Conservation (phyloP, 2,888 invertebrate species). For the Encarsia formosa region DNA sequence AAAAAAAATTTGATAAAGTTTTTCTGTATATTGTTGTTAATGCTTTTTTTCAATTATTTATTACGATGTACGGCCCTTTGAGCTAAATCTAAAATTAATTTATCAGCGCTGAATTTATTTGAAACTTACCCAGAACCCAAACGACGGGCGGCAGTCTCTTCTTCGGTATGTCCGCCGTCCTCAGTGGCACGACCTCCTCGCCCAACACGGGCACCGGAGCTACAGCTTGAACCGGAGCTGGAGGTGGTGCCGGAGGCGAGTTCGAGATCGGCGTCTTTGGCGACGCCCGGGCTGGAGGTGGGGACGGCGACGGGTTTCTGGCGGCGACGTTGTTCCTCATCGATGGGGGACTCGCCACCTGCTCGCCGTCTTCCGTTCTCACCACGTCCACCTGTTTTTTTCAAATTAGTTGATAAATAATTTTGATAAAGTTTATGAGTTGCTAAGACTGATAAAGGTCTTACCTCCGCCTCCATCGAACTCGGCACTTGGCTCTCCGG, state of each 20-base stretch:
- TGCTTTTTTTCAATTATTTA: no score
- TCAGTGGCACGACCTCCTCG: constrained; percentile 1
- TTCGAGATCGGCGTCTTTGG: background rate
- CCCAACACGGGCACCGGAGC: background rate
- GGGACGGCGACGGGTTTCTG: background rate
- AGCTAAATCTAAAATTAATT: no score
- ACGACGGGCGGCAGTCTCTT: constrained; percentile 51
- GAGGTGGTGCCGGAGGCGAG: background rate
- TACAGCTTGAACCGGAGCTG: background rate
- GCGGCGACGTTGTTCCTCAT: background rate
- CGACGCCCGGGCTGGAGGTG: background rate
- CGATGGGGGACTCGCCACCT: background rate
- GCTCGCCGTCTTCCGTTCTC: constrained; percentile 20
- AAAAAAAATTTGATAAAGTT: no score
- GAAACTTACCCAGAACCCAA: constrained; percentile 53
- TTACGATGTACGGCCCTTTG: no score
- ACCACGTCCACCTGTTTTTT: constrained; percentile 47
- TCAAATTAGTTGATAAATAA: no score
- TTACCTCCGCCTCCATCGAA: constrained; percentile 45
- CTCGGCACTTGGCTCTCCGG: constrained; percentile 24
- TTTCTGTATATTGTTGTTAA: no score
- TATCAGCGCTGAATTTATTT: no score
- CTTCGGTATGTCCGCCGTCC: constrained; percentile 38
- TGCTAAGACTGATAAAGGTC: constrained; percentile 22
- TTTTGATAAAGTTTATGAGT: no score